phyloP scores from a whole-genome alignment of 2,888 invertebrate genomes.

The Tromatobia lineatoria region DNA sequence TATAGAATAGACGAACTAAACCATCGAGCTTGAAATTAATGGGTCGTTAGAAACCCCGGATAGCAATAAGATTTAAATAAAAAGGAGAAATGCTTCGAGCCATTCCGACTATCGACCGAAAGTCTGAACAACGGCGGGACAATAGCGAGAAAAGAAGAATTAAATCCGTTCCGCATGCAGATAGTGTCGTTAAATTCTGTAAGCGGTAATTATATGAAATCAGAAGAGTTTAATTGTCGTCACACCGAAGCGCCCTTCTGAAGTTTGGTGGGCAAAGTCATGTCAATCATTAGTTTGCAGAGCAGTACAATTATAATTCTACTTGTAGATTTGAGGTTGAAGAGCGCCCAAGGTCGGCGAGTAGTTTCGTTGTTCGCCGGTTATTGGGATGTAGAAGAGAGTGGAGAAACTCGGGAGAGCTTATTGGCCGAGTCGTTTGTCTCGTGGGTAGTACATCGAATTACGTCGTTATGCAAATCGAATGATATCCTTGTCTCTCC shows the following conservation, averaged over 20 bases:
- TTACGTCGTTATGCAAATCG: constrained; percentile 63
- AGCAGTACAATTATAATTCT: background rate
- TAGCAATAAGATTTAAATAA: too few species aligned
- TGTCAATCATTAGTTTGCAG: constrained; percentile 3
- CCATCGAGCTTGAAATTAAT: too few species aligned
- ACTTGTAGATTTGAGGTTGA: background rate
- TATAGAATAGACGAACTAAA: too few species aligned
- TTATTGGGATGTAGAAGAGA: constrained; percentile 35
- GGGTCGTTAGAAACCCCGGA: too few species aligned
- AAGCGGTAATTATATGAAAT: background rate
- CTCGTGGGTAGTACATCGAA: constrained; percentile 51
- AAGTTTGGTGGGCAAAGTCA: background rate
- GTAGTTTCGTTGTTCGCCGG: constrained; percentile 27
- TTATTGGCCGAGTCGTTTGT: constrained; percentile 49
- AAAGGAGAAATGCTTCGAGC: too few species aligned
- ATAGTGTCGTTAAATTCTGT: background rate
- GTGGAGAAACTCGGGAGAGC: constrained; percentile 11
- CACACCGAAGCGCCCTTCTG: background rate
- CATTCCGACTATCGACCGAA: too few species aligned
- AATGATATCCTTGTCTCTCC: constrained; percentile 49
- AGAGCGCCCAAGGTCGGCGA: constrained; percentile 9
- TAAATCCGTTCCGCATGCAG: background rate
- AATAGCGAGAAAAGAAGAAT: background rate
- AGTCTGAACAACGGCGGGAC: too few species aligned
- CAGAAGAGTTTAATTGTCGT: background rate